These are phyloP conservation scores for Nemurella pictetii DNA, from an alignment of 2,888 invertebrate species.

Conservation along the genomic window DNA sequence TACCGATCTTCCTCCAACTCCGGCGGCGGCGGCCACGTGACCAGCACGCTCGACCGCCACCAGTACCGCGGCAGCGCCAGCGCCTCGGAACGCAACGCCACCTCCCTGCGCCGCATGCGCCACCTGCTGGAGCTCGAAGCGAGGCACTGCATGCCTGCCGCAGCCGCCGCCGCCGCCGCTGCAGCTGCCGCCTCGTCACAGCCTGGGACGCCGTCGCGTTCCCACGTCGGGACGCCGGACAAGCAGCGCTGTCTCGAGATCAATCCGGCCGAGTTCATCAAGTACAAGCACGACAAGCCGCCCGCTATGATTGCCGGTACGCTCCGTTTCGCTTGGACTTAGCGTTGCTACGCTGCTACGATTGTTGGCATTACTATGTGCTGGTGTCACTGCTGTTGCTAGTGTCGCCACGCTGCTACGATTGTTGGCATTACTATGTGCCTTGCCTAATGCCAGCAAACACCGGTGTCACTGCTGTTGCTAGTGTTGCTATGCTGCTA, in stretches of 20 bases:
- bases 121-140: conserved; percentile 75
- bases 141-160: conserved; percentile 47
- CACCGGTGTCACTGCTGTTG: too few species aligned
- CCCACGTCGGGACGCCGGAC: too few species aligned
- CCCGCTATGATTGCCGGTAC: conserved; percentile 47
- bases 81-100: conserved; percentile 56
- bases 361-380: too few species aligned
- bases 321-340: conserved; percentile 33
- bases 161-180: conserved; percentile 44
- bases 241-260: conserved; percentile 78
- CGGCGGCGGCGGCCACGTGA: conserved; percentile 63
- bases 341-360: not conserved
- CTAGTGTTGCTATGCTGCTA: too few species aligned
- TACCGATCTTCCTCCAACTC: not conserved
- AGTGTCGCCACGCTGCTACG: not conserved
- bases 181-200: too few species aligned
- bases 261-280: conserved; percentile 88
- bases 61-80: conserved; percentile 55
- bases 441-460: too few species aligned
- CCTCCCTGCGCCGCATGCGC: conserved; percentile 78
- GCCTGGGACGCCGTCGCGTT: conserved; percentile 47
- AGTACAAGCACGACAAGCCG: conserved; percentile 86
- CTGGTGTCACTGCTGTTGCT: not conserved
- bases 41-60: conserved; percentile 69
- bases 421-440: too few species aligned